Conservation (phyloP, 2,888 invertebrate genomes). For the Heterodera filipjevi region DNA sequence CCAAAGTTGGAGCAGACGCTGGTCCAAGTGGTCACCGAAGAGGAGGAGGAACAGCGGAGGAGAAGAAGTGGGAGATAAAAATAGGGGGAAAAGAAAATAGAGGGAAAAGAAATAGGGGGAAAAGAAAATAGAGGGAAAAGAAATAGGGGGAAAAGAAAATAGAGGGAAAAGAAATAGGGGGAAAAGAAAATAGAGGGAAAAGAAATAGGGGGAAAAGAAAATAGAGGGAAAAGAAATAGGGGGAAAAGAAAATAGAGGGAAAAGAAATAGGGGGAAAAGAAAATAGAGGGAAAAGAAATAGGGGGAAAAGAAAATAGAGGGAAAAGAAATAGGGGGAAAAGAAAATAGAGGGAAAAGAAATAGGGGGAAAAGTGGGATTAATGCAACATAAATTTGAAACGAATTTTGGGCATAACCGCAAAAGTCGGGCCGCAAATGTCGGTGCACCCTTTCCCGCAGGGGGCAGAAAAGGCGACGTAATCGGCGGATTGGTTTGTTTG, state of each 20-base stretch:
- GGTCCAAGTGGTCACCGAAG: conserved; percentile 23
- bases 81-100: neutral
- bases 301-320: too few relatives aligned
- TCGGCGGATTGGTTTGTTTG: conserved; percentile 12
- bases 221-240: neutral
- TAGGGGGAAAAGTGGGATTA: too few relatives aligned
- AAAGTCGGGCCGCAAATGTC: too few relatives aligned
- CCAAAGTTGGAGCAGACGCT: conserved; percentile 20
- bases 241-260: neutral
- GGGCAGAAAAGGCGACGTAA: conserved; percentile 15
- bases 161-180: too few relatives aligned
- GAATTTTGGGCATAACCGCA: too few relatives aligned
- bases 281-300: too few relatives aligned
- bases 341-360: too few relatives aligned
- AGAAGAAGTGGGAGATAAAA: neutral
- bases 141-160: too few relatives aligned
- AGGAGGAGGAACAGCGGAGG: conserved; percentile 12
- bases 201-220: neutral
- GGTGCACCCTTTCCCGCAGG: neutral
- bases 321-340: too few relatives aligned
- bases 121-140: neutral
- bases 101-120: neutral
- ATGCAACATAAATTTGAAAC: too few relatives aligned
- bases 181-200: too few relatives aligned
- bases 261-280: neutral